Evolutionary conservation across 2,888 invertebrate genomes (phyloP).

Genomic region (Caenorhabditis sinica): DNA sequence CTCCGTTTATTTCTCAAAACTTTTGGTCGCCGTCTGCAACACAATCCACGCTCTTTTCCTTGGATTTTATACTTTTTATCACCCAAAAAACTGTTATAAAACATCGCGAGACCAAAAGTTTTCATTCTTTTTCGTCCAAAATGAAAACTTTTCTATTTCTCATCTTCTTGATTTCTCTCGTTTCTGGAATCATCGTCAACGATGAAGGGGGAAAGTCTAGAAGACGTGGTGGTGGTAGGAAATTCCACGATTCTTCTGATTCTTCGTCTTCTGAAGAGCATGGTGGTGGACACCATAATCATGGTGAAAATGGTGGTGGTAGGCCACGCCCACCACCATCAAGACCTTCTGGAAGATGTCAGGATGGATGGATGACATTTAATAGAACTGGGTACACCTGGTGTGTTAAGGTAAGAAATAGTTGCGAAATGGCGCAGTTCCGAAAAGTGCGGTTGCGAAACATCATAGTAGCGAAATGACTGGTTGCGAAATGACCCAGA

Average conservation of each 20-base stretch:
- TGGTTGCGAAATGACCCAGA: too few species aligned
- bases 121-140: too few species aligned
- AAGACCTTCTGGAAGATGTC: neutral
- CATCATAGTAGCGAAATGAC: too few species aligned
- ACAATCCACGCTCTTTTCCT: neutral
- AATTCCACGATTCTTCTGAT: neutral
- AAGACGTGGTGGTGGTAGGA: neutral
- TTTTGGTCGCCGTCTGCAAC: too few species aligned
- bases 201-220: neutral
- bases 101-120: too few species aligned
- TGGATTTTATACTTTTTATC: neutral
- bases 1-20: too few species aligned
- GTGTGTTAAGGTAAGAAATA: slow-evolving; percentile 13
- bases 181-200: neutral
- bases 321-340: slow-evolving; percentile 24
- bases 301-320: too few species aligned
- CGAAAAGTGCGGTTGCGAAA: too few species aligned
- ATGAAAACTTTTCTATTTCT: neutral
- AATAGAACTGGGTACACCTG: neutral
- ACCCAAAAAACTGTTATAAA: too few species aligned
- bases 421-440: too few species aligned
- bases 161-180: too few species aligned
- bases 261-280: neutral
- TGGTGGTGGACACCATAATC: neutral
- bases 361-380: slow-evolving; percentile 6